phyloP scores from a whole-genome alignment of 1,140 invertebrate genomes.

The Temnothorax longispinosus region DNA sequence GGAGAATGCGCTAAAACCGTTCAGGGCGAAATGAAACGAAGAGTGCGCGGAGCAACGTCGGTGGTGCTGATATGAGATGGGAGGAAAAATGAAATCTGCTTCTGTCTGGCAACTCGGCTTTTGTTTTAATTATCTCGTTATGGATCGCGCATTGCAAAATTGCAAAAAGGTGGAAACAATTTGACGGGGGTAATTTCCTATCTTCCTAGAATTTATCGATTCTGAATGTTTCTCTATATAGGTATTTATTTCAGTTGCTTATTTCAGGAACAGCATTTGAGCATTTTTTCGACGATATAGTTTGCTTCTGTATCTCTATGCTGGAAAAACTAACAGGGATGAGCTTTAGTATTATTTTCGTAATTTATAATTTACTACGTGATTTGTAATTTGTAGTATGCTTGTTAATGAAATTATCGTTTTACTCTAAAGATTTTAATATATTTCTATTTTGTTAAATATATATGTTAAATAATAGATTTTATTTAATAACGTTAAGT shows the following conservation, averaged over 20 bases:
- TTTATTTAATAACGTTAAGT: slow-evolving; percentile 8
- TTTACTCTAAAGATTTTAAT: not conserved
- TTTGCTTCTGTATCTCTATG: not conserved
- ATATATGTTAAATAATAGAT: not conserved
- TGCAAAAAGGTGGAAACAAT: slow-evolving; percentile 42
- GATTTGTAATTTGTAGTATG: not conserved
- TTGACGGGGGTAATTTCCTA: slow-evolving; percentile 18
- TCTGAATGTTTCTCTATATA: slow-evolving; percentile 19
- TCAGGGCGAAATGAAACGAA: not conserved
- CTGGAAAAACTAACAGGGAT: not conserved
- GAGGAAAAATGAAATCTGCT: slow-evolving; percentile 27
- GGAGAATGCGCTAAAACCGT: slow-evolving; percentile 9
- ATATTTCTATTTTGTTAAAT: not conserved
- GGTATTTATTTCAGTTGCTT: slow-evolving; percentile 35
- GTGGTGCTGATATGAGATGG: slow-evolving; percentile 35
- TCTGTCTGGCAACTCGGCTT: slow-evolving; percentile 25
- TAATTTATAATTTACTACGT: not conserved
- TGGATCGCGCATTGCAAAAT: slow-evolving; percentile 32
- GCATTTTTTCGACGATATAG: not conserved
- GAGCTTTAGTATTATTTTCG: not conserved
- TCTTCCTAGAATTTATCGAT: slow-evolving; percentile 23
- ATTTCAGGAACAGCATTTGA: not conserved
- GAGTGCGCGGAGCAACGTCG: not conserved
- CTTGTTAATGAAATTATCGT: not conserved
- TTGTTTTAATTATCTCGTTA: slow-evolving; percentile 56